A percentile compares a stretch with the other conserved stretches of the same genome.
These are phyloP conservation scores for Paratilapia polleni DNA, from an alignment of 2,113 vertebrate genomes.

Conservation along the genomic window DNA sequence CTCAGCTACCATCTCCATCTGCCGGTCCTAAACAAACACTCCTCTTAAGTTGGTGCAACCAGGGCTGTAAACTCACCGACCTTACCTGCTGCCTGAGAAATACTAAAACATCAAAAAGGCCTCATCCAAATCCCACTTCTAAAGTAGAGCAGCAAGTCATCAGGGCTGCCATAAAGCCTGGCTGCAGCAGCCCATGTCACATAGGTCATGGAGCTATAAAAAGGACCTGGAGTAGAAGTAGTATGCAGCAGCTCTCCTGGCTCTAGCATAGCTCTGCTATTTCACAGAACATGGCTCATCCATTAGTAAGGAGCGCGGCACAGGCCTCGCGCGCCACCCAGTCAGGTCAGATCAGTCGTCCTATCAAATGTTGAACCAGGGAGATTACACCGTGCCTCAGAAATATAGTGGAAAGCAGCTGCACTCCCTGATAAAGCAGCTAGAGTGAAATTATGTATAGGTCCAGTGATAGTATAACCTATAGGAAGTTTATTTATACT, in stretches of 20 bases:
- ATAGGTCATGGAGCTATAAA: conserved; percentile 71
- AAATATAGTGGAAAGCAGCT: conserved; percentile 25
- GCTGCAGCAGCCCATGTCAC: conserved; percentile 55
- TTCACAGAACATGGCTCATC: conserved; percentile 53
- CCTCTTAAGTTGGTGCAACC: conserved; percentile 19
- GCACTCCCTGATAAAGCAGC: conserved; percentile 9
- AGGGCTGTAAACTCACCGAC: background rate
- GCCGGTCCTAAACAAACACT: conserved; percentile 40
- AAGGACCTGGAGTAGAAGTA: conserved; percentile 49
- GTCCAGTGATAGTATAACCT: conserved; percentile 2
- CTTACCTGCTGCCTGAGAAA: conserved; percentile 32
- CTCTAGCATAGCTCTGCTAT: conserved; percentile 14
- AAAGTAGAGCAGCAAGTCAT: conserved; percentile 18
- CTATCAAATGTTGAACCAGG: conserved; percentile 32
- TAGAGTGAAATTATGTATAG: conserved; percentile 19
- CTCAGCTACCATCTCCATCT: conserved; percentile 54
- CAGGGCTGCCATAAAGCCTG: conserved; percentile 15
- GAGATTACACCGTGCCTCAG: conserved; percentile 4
- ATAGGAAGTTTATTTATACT: conserved; percentile 29
- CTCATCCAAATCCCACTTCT: background rate
- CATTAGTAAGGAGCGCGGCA: conserved; percentile 51
- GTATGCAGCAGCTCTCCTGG: conserved; percentile 35
- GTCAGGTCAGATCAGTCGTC: conserved; percentile 41
- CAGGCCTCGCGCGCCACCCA: conserved; percentile 7
- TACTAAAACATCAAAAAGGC: background rate